Evolutionary conservation across 2,797 vertebrate genomes (phyloP).

Genomic region (Petrocephalus sullivani): DNA sequence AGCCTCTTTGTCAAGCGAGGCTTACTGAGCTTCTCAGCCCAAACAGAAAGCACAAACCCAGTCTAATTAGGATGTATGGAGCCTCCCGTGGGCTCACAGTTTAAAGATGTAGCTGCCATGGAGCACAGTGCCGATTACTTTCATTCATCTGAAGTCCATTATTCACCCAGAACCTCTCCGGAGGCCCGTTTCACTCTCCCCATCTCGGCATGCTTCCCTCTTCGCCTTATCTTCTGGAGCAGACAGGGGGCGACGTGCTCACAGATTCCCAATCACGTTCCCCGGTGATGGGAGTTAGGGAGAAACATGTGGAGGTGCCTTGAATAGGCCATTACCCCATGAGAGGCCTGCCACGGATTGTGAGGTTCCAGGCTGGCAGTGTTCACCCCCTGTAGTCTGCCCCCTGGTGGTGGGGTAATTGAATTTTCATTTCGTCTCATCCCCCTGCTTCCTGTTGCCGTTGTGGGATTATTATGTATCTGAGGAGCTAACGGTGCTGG

Average conservation of each 20-base stretch:
- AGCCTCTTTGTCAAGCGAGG: not conserved
- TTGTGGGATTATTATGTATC: not conserved
- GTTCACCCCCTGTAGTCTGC: not conserved
- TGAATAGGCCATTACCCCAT: not conserved
- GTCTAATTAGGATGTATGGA: not conserved
- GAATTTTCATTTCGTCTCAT: slow-evolving; percentile 9
- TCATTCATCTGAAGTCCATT: not conserved
- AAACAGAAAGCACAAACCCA: not conserved
- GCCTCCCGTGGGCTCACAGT: not conserved
- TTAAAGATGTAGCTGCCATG: not conserved
- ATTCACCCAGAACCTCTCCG: not conserved
- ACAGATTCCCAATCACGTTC: not conserved
- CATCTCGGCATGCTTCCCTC: not conserved
- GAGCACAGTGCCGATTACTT: not conserved
- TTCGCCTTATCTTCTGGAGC: not conserved
- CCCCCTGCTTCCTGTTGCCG: not conserved
- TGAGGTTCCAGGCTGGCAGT: not conserved
- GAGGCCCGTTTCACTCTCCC: not conserved
- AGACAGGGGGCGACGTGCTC: not conserved
- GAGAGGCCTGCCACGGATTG: not conserved
- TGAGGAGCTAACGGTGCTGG: not conserved
- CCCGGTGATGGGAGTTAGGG: not conserved
- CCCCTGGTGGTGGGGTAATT: not conserved
- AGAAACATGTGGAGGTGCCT: not conserved
- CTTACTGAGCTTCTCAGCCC: not conserved